These are phyloP conservation scores for Orthosia incerta DNA, from an alignment of 2,888 invertebrate genomes.

Conservation along the genomic window DNA sequence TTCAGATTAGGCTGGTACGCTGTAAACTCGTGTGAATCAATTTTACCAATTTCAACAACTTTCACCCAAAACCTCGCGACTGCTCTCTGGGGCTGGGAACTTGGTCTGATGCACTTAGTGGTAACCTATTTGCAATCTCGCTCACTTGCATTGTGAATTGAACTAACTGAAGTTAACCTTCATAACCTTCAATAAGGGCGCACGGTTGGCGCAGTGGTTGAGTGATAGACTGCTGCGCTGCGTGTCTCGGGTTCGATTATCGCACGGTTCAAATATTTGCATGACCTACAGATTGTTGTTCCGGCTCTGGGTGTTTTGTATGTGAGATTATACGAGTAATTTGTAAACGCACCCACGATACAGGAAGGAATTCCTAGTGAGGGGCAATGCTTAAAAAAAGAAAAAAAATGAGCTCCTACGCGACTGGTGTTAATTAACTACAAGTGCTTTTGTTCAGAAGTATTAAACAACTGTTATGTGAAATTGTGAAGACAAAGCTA, in stretches of 20 bases:
- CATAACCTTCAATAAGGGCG: too few relatives aligned
- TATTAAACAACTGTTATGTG: not conserved
- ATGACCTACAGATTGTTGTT: too few relatives aligned
- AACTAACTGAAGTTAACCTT: constrained; percentile 41
- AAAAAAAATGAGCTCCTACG: too few relatives aligned
- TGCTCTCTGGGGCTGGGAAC: constrained; percentile 34
- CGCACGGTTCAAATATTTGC: too few relatives aligned
- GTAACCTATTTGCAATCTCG: constrained; percentile 43
- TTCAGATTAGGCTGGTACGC: constrained; percentile 13
- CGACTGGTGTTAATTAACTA: constrained; percentile 15
- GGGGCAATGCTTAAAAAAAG: too few relatives aligned
- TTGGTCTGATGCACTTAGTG: constrained; percentile 37
- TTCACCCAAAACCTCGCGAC: constrained; percentile 18
- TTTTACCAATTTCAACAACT: constrained; percentile 29
- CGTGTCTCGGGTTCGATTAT: too few relatives aligned
- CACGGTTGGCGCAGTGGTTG: too few relatives aligned
- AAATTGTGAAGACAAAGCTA: not conserved
- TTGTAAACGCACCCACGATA: too few relatives aligned
- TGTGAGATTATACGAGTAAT: too few relatives aligned
- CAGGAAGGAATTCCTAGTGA: too few relatives aligned
- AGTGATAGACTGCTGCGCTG: too few relatives aligned
- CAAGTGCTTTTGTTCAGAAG: not conserved
- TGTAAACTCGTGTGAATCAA: not conserved
- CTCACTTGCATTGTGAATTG: constrained; percentile 22
- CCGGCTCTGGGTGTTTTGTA: too few relatives aligned